These are phyloP conservation scores for Perdita meconis DNA, from an alignment of 2,888 invertebrate species.

Conservation along the genomic window DNA sequence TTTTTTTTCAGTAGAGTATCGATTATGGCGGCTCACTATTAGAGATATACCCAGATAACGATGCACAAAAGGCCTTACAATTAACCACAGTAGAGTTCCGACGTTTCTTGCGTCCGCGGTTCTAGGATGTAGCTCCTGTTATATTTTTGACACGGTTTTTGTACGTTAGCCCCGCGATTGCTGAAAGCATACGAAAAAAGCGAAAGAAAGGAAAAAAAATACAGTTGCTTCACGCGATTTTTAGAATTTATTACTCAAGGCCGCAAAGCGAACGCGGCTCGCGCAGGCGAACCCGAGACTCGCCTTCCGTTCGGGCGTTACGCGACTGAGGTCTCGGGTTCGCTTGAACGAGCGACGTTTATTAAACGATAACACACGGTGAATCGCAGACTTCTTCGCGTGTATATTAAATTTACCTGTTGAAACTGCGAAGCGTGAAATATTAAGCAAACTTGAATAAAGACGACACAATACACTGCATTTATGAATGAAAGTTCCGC, in stretches of 20 bases:
- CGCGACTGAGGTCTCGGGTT: too few relatives aligned
- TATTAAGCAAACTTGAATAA: too few relatives aligned
- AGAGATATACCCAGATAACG: constrained; percentile 23
- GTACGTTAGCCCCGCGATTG: constrained; percentile 50
- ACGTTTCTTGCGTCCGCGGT: constrained; percentile 48
- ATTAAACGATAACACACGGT: too few relatives aligned
- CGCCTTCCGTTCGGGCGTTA: too few relatives aligned
- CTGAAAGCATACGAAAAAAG: background rate
- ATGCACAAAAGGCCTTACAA: constrained; percentile 53
- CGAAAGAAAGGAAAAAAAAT: background rate
- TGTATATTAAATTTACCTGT: too few relatives aligned
- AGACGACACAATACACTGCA: too few relatives aligned
- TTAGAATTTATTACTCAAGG: constrained; percentile 20
- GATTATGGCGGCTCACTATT: constrained; percentile 10
- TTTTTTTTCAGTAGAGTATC: constrained; percentile 2
- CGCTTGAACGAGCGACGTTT: too few relatives aligned
- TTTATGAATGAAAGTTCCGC: too few relatives aligned
- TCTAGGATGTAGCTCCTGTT: constrained; percentile 41
- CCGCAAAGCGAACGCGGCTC: too few relatives aligned
- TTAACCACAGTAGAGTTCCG: constrained; percentile 36
- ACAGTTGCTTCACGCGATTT: constrained; percentile 10
- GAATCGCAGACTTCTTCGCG: too few relatives aligned
- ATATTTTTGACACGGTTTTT: constrained; percentile 64
- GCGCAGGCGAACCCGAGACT: too few relatives aligned
- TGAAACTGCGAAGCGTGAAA: too few relatives aligned